phyloP scores from a whole-genome alignment of 2,113 vertebrate genomes.

The Psittacara wagleri region DNA sequence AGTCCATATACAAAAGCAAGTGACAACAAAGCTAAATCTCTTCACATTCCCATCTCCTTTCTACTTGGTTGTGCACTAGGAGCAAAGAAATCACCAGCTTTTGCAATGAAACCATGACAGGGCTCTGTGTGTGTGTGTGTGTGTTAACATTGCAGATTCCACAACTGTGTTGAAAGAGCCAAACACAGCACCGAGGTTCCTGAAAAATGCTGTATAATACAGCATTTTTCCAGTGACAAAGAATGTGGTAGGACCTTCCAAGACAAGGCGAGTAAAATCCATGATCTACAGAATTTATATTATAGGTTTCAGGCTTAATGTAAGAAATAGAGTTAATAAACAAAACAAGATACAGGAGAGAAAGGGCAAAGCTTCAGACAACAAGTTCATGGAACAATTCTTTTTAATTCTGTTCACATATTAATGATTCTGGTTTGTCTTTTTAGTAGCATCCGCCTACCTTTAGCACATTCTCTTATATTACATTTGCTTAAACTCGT shows the following conservation, averaged over 20 bases:
- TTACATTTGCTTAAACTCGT: neutral
- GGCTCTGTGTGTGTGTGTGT: neutral
- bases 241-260: neutral
- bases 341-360: neutral
- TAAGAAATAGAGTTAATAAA: neutral
- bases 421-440: neutral
- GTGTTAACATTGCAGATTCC: neutral
- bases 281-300: neutral
- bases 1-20: neutral
- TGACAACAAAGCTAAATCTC: neutral
- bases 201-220: neutral
- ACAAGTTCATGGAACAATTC: neutral
- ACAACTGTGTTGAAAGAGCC: neutral
- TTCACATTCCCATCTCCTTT: neutral
- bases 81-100: neutral
- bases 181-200: neutral
- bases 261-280: neutral
- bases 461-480: neutral
- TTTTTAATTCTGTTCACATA: neutral
- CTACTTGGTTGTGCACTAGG: neutral
- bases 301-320: neutral
- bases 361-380: neutral
- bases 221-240: neutral
- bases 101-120: neutral
- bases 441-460: neutral